phyloP scores from a whole-genome alignment of 2,113 vertebrate species.

The Cathartes aura region DNA sequence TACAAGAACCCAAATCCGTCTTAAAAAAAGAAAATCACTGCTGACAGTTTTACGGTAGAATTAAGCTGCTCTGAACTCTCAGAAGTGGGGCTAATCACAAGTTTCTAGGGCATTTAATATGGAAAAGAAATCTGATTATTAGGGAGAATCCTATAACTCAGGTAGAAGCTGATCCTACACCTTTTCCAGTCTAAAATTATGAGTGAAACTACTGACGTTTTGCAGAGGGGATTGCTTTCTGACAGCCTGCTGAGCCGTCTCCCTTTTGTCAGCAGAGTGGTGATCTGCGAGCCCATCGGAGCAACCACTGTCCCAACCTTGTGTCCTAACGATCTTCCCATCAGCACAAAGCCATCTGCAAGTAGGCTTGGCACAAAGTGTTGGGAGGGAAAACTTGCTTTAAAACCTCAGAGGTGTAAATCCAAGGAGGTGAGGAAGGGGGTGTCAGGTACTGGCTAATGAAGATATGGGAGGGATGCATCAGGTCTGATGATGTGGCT shows the following conservation, averaged over 20 bases:
- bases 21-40: conserved; percentile 46
- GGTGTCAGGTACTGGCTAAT: background rate
- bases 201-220: background rate
- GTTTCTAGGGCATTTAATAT: conserved; percentile 46
- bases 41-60: conserved; percentile 72
- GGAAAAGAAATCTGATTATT: conserved; percentile 36
- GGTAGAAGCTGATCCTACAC: background rate
- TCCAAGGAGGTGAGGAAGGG: background rate
- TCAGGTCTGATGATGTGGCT: background rate
- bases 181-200: background rate
- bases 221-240: background rate
- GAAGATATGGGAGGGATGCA: background rate
- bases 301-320: background rate
- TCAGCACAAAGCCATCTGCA: background rate
- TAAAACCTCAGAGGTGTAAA: background rate
- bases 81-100: conserved; percentile 65
- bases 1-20: conserved; percentile 27
- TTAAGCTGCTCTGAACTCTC: conserved; percentile 65
- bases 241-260: background rate
- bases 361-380: background rate
- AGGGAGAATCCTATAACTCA: background rate
- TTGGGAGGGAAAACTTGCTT: background rate
- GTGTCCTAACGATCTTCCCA: background rate
- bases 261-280: background rate
- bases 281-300: background rate